Evolutionary conservation across 1,140 invertebrate species (phyloP).

Genomic region (Drosophila nigromelanica): DNA sequence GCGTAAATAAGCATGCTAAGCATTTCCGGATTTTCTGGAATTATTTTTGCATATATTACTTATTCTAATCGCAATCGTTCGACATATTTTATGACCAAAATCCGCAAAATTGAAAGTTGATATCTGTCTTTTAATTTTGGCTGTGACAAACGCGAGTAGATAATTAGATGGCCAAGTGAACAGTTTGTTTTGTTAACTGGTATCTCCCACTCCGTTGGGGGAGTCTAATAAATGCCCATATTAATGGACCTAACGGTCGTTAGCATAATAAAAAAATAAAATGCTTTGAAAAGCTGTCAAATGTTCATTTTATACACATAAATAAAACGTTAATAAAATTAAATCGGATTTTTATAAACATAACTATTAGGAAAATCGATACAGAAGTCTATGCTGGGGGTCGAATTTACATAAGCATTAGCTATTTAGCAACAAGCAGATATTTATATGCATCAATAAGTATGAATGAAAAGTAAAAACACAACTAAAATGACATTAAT

Average conservation of each 20-base stretch:
- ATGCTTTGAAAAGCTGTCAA: slow-evolving; percentile 39
- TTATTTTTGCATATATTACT: slow-evolving; percentile 29
- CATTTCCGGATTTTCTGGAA: slow-evolving; percentile 50
- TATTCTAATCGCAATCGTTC: slow-evolving; percentile 5
- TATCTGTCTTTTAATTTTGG: slow-evolving; percentile 33
- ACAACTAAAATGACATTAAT: too few species aligned
- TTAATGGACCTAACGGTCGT: slow-evolving; percentile 59
- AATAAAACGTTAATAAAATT: slow-evolving; percentile 62
- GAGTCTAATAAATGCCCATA: slow-evolving; percentile 43
- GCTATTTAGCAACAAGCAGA: too few species aligned
- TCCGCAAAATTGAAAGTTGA: slow-evolving; percentile 11
- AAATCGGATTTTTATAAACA: slow-evolving; percentile 24
- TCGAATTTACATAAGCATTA: not conserved
- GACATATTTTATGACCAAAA: slow-evolving; percentile 18
- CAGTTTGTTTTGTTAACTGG: slow-evolving; percentile 20
- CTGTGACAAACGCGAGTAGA: slow-evolving; percentile 44
- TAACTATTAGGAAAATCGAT: slow-evolving; percentile 6
- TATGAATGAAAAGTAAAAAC: too few species aligned
- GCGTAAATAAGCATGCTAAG: slow-evolving; percentile 32
- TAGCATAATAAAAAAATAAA: slow-evolving; percentile 62
- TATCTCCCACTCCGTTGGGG: not conserved
- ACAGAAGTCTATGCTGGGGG: not conserved
- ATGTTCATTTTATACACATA: slow-evolving; percentile 49
- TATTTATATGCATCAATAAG: too few species aligned
- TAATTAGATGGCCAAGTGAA: slow-evolving; percentile 36